These are phyloP conservation scores for Urocynchramus pylzowi DNA, from an alignment of 2,113 vertebrate genomes.

Conservation along the genomic window DNA sequence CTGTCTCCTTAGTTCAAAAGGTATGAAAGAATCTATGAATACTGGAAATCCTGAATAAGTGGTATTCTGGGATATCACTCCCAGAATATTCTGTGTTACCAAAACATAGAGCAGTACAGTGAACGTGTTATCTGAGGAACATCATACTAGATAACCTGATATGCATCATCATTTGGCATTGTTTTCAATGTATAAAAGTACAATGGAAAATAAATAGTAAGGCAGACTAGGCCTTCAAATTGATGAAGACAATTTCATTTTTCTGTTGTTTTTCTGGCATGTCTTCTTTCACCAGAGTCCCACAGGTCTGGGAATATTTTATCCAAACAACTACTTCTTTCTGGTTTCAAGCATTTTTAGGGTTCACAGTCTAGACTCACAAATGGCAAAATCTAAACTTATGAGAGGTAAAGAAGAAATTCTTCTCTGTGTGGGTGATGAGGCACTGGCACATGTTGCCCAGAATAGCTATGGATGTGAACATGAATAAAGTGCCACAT, in stretches of 20 bases:
- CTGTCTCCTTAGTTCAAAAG: not conserved
- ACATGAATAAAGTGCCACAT: not conserved
- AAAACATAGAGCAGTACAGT: not conserved
- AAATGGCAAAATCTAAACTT: not conserved
- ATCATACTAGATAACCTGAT: not conserved
- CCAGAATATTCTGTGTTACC: not conserved
- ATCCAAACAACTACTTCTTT: not conserved
- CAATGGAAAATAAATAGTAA: not conserved
- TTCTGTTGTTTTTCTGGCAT: accelerated
- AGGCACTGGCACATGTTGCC: not conserved
- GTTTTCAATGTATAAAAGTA: not conserved
- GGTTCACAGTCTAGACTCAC: not conserved
- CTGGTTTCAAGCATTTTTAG: not conserved
- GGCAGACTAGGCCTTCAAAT: not conserved
- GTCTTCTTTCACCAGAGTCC: not conserved
- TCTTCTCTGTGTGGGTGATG: not conserved
- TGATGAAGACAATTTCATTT: not conserved
- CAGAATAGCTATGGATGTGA: not conserved
- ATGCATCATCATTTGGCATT: not conserved
- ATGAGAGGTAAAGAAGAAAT: not conserved
- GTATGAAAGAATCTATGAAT: not conserved
- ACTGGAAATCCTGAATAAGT: not conserved
- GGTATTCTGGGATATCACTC: not conserved
- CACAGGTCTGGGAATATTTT: not conserved
- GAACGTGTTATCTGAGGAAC: not conserved